Evolutionary conservation across 2,888 invertebrate species (phyloP), one percentile per base, ranked within the genome.

Genomic region (Eucera pruinosa): DNA sequence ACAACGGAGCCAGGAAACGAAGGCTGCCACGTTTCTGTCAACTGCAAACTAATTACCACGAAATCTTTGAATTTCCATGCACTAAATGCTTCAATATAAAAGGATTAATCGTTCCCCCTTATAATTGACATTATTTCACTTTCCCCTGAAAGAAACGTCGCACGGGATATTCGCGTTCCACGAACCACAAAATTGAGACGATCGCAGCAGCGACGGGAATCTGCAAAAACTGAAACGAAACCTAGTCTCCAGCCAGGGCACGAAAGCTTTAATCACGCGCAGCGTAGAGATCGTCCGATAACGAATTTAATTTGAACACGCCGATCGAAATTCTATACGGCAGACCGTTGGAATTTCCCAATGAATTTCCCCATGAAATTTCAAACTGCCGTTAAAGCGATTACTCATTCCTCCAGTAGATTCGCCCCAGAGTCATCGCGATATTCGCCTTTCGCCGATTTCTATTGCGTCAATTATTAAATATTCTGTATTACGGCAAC

Each of bases 301-400:
- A 75, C 68, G 68, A 77, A 76, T 76, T 78, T 78, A 78, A 78
- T 76, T 76, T 69, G 43, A 55, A 41, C 60, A 18, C 64, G 48
- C 33, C 47, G 64, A 69, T 45, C 69, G 73, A 68, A 80, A 83
- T 82, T 83, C 81, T 83, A 65, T 65, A 72, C 45, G n/a, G 30
- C 77, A n/a, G 52, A n/a, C 48, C 50, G 39, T 13, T 45, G 70
- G 65, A 69, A 79, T 79, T 79, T 61, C 65, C 68, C 82, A 66
- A 76, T 81, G 79, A 84, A 83, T 83, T 84, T 52, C 30, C 30
- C 54, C 84, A 73, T 73, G 81, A 76, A 83, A 84, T 83, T 81
- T 83, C 78, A 76, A 83, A 78, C 82, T 78, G 61, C 70, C 82
- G 70, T 52, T 72, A 78, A 83, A 83, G 78, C 75, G 84, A 83